Evolutionary conservation across 1,140 invertebrate species (phyloP).

Genomic region (Drosophila tani): DNA sequence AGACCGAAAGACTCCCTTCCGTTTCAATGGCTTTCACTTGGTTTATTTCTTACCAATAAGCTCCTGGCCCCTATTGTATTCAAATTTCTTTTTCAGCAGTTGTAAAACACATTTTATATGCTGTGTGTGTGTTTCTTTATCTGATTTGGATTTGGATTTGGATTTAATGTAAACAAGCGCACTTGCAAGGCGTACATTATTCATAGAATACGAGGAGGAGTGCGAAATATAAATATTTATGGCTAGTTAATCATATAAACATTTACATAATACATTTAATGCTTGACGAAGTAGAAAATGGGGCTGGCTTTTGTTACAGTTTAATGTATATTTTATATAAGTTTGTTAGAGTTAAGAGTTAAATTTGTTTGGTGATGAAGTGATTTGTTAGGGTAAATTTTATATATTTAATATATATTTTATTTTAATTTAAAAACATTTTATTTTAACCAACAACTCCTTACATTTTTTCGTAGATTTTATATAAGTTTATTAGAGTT

Average conservation of each 20-base stretch:
- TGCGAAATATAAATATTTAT: slow-evolving; percentile 7
- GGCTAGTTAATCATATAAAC: background rate
- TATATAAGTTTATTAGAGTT: no score
- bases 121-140: background rate
- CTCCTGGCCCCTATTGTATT: slow-evolving; percentile 1
- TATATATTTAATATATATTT: no score
- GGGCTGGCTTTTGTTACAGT: background rate
- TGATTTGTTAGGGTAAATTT: background rate
- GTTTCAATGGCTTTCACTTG: slow-evolving; percentile 1
- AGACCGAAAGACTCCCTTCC: background rate
- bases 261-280: slow-evolving; percentile 8
- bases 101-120: slow-evolving; percentile 8
- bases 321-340: background rate
- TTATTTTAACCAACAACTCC: no score
- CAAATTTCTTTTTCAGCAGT: slow-evolving; percentile 3
- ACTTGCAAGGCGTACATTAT: background rate
- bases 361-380: no score
- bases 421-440: background rate
- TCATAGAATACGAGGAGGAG: background rate
- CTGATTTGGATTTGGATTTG: background rate
- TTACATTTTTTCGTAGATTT: no score
- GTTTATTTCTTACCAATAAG: slow-evolving; percentile 8
- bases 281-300: slow-evolving; percentile 3
- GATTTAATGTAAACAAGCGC: background rate
- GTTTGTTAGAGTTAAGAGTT: background rate